Evolutionary conservation across 2,888 invertebrate species (phyloP), one percentile per base, ranked within the genome.

Genomic region (Norana najaformis): DNA sequence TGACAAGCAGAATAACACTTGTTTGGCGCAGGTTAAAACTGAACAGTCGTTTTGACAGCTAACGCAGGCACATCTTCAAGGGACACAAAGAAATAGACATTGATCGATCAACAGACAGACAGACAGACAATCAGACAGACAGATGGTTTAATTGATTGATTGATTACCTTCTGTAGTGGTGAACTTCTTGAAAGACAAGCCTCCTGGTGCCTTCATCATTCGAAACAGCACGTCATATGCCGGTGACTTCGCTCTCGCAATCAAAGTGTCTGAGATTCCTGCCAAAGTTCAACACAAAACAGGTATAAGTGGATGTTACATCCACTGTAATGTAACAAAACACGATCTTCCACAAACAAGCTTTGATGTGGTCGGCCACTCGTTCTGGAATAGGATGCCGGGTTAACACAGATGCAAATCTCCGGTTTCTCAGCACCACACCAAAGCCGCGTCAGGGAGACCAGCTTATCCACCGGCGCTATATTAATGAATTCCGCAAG

Each of bases 221-320:
- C 96, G 99, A 89, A 98, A 99, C 95, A 98, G 98, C 89, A 99
- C 98, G 95, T 98, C 98, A 36, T 98, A 98, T 96, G 98, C 98
- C 85, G 85, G 85, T 36, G 36, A 85, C 36, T 85, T 36, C 30
- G 85, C 85, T 85, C 85, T 85, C 18, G 85, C 85, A 34, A 20
- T 85, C 85, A 85, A 85, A 85, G 85, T 85, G 36, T 3, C 85
- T 23, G 85, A 85, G 35, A 85, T 37, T 23, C 85, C 85, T 23
- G 23, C n/a, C 69, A 30, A 69, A n/a, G 1, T n/a, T 69, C 69
- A 69, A n/a, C 69, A 37, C 1, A 85, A 36, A 35, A 36, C 85
- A 85, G 85, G 36, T 35, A 1, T 37, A 23, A 85, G 36, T 85
- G 13, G 35, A 18, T 35, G 34, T 85, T 23, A 53, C 18, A 85